Base-by-base conservation (phyloP, 2,888 invertebrate species). In the Leucania comma region DNA sequence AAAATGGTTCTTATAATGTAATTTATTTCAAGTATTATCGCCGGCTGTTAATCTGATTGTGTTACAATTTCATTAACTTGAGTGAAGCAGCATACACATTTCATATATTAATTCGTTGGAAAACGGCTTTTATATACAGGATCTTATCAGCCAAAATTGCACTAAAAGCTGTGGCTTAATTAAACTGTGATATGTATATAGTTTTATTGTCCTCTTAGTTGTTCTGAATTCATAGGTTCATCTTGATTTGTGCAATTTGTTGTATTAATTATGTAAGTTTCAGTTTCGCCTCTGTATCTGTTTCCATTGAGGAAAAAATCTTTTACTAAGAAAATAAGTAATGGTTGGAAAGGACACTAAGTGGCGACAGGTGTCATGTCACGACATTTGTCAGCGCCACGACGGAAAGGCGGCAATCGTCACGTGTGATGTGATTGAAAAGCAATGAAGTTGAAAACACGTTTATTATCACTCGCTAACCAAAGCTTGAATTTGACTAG, bases 41-140 rank as follows among this genome's bases (percentile, higher is more conserved):
- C 54, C 62, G 59, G 60, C 61, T 58, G 65, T 68, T 83, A 74
- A 81, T 83, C 78, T 75, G 78, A 72, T 81, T 74, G 78, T 61
- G 75, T 71, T 69, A 82, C 82, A 69, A 78, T 83, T 82, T 81
- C 72, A 83, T 81, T 82, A 81, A 60, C 68, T 69, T 75, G 60
- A 84, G 84, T 84, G 68, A 66, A 74, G 64, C 61, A 81, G 74
- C 59, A 61, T 62, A 72, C 48, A 77, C 67, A 72, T 70, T 76
- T 76, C 48, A 65, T 65, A 65, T 51, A 78, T 75, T 74, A 57
- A 77, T 80, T 82, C 58, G 67, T 62, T 71, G 68, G 54, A 64
- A 77, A 82, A 80, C 63, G 63, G 60, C 67, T 74, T 80, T 83
- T 80, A 72, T 73, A 71, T 71, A 76, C 68, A 68, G 61, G 53